Conservation (phyloP, 2,888 invertebrate genomes). For the Cryptocephalus primarius region DNA sequence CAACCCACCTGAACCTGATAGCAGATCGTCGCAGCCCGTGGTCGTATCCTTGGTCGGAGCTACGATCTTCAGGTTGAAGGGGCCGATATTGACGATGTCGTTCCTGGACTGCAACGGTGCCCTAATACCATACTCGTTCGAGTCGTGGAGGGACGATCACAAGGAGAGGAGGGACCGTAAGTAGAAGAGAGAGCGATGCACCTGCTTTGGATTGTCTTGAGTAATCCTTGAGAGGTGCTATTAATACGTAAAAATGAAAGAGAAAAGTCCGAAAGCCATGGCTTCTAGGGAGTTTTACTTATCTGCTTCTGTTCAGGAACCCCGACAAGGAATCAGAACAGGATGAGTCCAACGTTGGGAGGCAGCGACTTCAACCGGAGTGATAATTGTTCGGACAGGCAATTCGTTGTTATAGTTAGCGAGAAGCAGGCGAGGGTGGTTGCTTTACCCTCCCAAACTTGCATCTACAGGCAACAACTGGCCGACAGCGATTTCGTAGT, state of each 20-base stretch:
- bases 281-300: too few species aligned
- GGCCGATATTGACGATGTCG: slow-evolving; percentile 86
- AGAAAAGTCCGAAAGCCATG: too few species aligned
- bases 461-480: slow-evolving; percentile 85
- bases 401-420: slow-evolving; percentile 87
- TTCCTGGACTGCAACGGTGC: slow-evolving; percentile 94
- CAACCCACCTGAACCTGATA: slow-evolving; percentile 69
- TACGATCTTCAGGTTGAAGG: slow-evolving; percentile 92
- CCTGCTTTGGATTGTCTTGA: too few species aligned
- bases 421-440: slow-evolving; percentile 93
- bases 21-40: slow-evolving; percentile 74
- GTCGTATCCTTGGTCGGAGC: slow-evolving; percentile 89
- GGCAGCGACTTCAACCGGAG: slow-evolving; percentile 30
- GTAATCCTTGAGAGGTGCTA: too few species aligned
- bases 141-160: slow-evolving; percentile 87
- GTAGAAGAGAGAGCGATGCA: slow-evolving; percentile 12
- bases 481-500: slow-evolving; percentile 90
- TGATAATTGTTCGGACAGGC: slow-evolving; percentile 61
- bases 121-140: slow-evolving; percentile 80
- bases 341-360: slow-evolving; percentile 66
- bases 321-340: slow-evolving; percentile 56
- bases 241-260: too few species aligned
- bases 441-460: slow-evolving; percentile 89
- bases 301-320: slow-evolving; percentile 31
- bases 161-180: slow-evolving; percentile 44